phyloP scores from a whole-genome alignment of 2,113 vertebrate genomes.

The Meleagris gallopavo region DNA sequence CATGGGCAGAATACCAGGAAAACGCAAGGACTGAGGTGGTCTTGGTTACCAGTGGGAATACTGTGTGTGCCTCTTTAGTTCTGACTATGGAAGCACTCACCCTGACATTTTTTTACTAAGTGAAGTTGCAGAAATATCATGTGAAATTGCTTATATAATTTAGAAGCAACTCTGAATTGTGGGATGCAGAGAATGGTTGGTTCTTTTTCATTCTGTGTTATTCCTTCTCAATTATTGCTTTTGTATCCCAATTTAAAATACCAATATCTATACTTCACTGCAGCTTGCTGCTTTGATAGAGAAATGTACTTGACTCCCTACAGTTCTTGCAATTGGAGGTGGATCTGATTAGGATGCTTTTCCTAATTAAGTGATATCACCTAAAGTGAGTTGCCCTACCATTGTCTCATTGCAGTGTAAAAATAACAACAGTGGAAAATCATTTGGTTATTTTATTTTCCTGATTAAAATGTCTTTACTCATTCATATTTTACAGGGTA shows the following conservation, averaged over 20 bases:
- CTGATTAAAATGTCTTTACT: slow-evolving; percentile 77
- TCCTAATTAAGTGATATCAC: slow-evolving; percentile 85
- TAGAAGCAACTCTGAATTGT: background rate
- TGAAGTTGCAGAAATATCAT: background rate
- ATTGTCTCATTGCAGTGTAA: slow-evolving; percentile 77
- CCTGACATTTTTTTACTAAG: background rate
- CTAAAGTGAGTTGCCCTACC: slow-evolving; percentile 82
- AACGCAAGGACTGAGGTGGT: background rate
- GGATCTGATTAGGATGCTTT: slow-evolving; percentile 84
- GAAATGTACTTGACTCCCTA: slow-evolving; percentile 83
- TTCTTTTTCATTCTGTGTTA: slow-evolving; percentile 17
- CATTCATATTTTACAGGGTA: slow-evolving; percentile 73
- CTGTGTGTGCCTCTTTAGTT: background rate
- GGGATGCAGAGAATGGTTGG: background rate
- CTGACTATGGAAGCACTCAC: background rate
- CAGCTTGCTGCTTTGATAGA: slow-evolving; percentile 77
- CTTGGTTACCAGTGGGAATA: background rate
- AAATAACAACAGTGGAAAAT: slow-evolving; percentile 81
- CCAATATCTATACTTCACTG: slow-evolving; percentile 79
- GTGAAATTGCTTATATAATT: background rate
- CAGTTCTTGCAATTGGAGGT: slow-evolving; percentile 82
- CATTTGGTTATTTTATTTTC: slow-evolving; percentile 79
- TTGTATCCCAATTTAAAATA: slow-evolving; percentile 73
- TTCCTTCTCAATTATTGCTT: slow-evolving; percentile 65
- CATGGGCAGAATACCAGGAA: background rate